Percentiles rank a stretch among this genome's conserved stretches.
These are phyloP conservation scores for Crotalus helleri DNA, from an alignment of 2,113 vertebrate species.

Conservation along the genomic window DNA sequence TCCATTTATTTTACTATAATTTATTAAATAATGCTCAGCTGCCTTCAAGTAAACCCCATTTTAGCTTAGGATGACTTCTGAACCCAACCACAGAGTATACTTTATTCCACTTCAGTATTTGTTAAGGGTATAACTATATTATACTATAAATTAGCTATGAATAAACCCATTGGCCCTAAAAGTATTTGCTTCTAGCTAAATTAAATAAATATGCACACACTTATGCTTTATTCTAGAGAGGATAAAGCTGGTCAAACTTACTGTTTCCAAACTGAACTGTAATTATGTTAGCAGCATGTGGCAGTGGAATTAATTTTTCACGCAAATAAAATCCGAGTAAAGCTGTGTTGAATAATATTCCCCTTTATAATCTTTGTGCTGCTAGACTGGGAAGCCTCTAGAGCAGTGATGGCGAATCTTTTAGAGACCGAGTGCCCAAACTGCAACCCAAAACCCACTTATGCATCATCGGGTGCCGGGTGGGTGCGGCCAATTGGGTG, in stretches of 20 bases:
- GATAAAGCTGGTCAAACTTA: neutral
- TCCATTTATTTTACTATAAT: neutral
- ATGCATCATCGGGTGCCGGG: too few species aligned
- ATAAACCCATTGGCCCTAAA: neutral
- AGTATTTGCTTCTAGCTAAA: neutral
- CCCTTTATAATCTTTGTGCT: neutral
- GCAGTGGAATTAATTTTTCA: neutral
- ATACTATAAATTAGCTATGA: neutral
- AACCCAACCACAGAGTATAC: neutral
- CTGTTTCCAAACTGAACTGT: accelerated
- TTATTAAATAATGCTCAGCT: neutral
- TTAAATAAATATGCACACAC: neutral
- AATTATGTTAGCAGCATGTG: neutral
- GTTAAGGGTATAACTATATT: neutral
- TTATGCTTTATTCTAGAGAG: neutral
- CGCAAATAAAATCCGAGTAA: neutral
- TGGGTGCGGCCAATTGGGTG: too few species aligned
- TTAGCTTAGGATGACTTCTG: neutral
- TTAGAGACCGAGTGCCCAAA: too few species aligned
- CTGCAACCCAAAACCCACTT: too few species aligned
- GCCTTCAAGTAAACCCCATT: neutral
- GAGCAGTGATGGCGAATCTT: neutral
- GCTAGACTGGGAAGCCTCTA: accelerated
- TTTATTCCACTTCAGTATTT: neutral
- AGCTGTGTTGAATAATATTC: accelerated